Percentiles rank a stretch among this genome's conserved stretches.
Evolutionary conservation across 1,140 invertebrate species (phyloP).

Genomic region (Periplaneta americana): DNA sequence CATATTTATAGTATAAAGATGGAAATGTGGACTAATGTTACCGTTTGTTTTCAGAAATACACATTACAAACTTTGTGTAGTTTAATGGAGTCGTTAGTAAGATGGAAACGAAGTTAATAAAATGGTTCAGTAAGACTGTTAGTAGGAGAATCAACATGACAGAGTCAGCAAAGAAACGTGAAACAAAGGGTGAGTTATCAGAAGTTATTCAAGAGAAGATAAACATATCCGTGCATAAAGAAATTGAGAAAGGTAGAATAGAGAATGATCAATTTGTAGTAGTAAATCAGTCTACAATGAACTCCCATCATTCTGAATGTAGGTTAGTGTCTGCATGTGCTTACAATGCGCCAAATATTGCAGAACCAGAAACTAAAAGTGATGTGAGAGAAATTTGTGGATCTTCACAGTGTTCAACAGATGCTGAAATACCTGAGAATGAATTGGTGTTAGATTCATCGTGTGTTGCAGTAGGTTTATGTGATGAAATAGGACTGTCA

Average conservation of each 20-base stretch:
- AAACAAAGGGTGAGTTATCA: not conserved
- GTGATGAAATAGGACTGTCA: not conserved
- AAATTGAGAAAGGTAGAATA: not conserved
- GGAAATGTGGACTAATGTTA: not conserved
- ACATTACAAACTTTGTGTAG: not conserved
- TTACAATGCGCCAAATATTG: not conserved
- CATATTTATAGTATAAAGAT: not conserved
- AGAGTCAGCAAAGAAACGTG: not conserved
- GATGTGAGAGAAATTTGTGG: too few relatives aligned
- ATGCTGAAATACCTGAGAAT: not conserved
- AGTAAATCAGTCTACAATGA: not conserved
- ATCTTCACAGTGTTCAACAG: too few relatives aligned
- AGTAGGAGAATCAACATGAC: not conserved
- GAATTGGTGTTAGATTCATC: not conserved
- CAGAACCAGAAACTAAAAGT: not conserved
- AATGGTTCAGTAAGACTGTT: not conserved
- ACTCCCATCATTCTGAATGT: not conserved
- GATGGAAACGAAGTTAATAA: not conserved
- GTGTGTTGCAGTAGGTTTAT: not conserved
- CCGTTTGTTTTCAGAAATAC: not conserved
- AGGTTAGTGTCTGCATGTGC: not conserved
- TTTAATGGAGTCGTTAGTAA: not conserved
- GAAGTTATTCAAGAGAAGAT: not conserved
- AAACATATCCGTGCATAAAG: not conserved
- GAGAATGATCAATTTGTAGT: not conserved